Conservation (phyloP, 2,888 invertebrate species). For the Physocephala rufipes region DNA sequence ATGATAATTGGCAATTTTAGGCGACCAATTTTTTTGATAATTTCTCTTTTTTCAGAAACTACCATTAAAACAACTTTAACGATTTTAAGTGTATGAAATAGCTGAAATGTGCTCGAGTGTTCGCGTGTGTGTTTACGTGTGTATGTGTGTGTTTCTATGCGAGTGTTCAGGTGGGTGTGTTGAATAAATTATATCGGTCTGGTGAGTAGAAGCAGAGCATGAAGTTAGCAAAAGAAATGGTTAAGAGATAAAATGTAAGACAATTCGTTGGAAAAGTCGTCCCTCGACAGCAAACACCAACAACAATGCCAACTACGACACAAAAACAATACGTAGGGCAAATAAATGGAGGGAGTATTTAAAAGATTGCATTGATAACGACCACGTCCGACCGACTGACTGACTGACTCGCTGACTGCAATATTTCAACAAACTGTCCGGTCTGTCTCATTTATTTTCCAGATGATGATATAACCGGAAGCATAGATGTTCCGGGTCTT, state of each 20-base stretch:
- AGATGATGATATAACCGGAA: too few species aligned
- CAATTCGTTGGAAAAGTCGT: conserved; percentile 15
- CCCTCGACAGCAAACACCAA: not conserved
- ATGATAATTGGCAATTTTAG: too few species aligned
- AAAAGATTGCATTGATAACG: not conserved
- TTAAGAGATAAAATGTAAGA: conserved; percentile 44
- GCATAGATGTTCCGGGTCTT: too few species aligned
- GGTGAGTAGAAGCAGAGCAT: conserved; percentile 66
- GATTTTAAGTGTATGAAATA: too few species aligned
- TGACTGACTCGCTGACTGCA: not conserved
- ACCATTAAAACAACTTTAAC: too few species aligned
- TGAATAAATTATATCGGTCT: conserved; percentile 67
- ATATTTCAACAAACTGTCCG: conserved; percentile 14
- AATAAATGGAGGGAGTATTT: not conserved
- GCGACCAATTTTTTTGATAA: too few species aligned
- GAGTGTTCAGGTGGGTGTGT: conserved; percentile 57
- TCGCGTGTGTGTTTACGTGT: not conserved
- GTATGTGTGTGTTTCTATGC: conserved; percentile 40
- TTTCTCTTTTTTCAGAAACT: too few species aligned
- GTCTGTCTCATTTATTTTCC: not conserved
- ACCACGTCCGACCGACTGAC: not conserved
- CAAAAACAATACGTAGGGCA: not conserved
- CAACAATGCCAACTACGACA: not conserved
- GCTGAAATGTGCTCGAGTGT: not conserved
- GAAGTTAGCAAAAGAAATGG: conserved; percentile 61